Percentiles rank a stretch among this genome's conserved stretches.
Evolutionary conservation across 2,797 vertebrate genomes (phyloP).

Genomic region (Pseudochaenichthys georgianus): DNA sequence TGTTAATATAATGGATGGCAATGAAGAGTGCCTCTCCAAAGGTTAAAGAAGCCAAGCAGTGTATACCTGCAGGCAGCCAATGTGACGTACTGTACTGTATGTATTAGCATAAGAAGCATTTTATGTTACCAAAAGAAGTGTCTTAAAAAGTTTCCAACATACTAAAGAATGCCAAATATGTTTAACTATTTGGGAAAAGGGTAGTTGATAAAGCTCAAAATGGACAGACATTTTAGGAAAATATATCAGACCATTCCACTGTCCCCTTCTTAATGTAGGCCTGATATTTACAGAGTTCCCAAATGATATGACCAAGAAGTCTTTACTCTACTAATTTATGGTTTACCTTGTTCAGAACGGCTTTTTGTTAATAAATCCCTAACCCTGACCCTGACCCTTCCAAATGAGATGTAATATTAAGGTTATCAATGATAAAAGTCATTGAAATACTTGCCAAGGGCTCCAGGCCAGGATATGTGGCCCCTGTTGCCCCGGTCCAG

Average conservation of each 20-base stretch:
- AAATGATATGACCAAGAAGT: background rate
- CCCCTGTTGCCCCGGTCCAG: slow-evolving; percentile 4
- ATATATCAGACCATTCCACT: too few species aligned
- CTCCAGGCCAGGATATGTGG: slow-evolving; percentile 26
- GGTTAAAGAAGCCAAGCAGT: slow-evolving; percentile 23
- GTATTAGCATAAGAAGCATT: background rate
- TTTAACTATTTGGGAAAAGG: background rate
- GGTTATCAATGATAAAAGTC: background rate
- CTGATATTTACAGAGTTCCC: too few species aligned
- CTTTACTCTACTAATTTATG: background rate
- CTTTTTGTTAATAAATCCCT: background rate
- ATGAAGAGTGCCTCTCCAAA: slow-evolving; percentile 6
- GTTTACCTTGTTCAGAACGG: background rate
- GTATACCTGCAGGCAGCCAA: background rate
- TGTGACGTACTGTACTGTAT: slow-evolving; percentile 5
- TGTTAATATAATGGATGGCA: slow-evolving; percentile 18
- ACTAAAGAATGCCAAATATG: background rate
- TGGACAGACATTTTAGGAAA: too few species aligned
- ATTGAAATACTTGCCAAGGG: slow-evolving; percentile 38
- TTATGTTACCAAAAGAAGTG: background rate
- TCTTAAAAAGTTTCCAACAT: background rate
- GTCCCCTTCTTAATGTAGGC: too few species aligned
- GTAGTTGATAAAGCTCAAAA: background rate
- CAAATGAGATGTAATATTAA: background rate
- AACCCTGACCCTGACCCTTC: too few species aligned